These are phyloP conservation scores for Pterocles burchelli DNA, from an alignment of 2,113 vertebrate species.

Conservation along the genomic window DNA sequence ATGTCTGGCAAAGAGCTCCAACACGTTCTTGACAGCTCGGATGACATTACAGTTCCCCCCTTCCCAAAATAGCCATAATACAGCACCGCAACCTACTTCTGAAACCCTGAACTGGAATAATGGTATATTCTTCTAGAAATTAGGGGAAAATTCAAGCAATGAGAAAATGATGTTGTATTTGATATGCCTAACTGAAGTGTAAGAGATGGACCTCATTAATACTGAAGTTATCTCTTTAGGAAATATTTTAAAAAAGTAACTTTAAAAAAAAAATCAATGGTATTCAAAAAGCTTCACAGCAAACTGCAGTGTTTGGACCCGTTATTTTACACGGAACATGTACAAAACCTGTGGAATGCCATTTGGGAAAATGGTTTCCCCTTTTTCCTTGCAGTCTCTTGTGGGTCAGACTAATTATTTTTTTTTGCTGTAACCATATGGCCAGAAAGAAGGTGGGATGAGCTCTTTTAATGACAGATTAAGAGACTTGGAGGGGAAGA, in stretches of 20 bases:
- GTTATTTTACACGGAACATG: neutral
- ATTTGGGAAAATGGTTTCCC: neutral
- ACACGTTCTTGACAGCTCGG: neutral
- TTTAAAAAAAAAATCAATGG: neutral
- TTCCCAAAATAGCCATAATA: neutral
- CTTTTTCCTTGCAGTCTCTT: neutral
- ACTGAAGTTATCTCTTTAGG: neutral
- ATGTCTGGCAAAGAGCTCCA: neutral
- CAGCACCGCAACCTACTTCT: neutral
- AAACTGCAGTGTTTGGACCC: neutral
- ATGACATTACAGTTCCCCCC: neutral
- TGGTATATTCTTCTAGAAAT: neutral
- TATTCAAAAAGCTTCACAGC: neutral
- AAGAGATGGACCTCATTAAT: neutral
- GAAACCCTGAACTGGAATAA: neutral
- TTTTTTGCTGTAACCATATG: rapidly evolving
- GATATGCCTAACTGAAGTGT: neutral
- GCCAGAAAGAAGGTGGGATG: neutral
- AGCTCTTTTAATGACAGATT: neutral
- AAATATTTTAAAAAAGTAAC: neutral
- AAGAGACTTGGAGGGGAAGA: neutral
- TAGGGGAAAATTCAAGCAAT: neutral
- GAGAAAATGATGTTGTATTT: neutral
- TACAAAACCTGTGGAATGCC: neutral
- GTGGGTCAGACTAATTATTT: neutral